A percentile compares a stretch with the other conserved stretches of the same genome.
Evolutionary conservation across 2,113 vertebrate species (phyloP).

Genomic region (Melospiza georgiana): DNA sequence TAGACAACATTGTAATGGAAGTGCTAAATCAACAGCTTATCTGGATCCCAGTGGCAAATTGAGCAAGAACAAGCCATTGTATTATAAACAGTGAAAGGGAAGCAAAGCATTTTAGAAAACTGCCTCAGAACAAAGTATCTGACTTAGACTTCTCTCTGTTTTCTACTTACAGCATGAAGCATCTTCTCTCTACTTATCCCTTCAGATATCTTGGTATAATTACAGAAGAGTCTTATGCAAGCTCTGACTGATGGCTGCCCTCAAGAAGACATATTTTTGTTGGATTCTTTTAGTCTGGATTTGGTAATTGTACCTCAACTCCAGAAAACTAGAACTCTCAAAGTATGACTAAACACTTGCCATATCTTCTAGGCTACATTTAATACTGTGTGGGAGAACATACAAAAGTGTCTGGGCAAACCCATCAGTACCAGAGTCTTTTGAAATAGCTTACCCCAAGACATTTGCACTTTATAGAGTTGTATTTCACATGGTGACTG

Average conservation of each 20-base stretch:
- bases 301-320: neutral
- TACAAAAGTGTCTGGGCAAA: neutral
- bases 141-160: neutral
- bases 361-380: neutral
- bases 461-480: neutral
- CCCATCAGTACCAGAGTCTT: neutral
- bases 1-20: constrained; percentile 35
- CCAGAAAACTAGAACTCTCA: neutral
- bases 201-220: neutral
- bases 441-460: neutral
- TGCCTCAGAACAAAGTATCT: neutral
- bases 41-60: neutral
- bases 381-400: neutral
- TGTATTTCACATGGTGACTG: neutral
- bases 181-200: neutral
- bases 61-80: constrained; percentile 11
- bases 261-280: neutral
- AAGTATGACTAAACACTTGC: neutral
- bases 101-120: constrained; percentile 12
- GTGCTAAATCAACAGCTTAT: constrained; percentile 38
- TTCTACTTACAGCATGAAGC: neutral
- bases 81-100: constrained; percentile 35
- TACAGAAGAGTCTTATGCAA: neutral
- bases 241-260: neutral
- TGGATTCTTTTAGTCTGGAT: neutral